Evolutionary conservation across 2,797 vertebrate species (phyloP).

Genomic region (Babyrousa celebensis): DNA sequence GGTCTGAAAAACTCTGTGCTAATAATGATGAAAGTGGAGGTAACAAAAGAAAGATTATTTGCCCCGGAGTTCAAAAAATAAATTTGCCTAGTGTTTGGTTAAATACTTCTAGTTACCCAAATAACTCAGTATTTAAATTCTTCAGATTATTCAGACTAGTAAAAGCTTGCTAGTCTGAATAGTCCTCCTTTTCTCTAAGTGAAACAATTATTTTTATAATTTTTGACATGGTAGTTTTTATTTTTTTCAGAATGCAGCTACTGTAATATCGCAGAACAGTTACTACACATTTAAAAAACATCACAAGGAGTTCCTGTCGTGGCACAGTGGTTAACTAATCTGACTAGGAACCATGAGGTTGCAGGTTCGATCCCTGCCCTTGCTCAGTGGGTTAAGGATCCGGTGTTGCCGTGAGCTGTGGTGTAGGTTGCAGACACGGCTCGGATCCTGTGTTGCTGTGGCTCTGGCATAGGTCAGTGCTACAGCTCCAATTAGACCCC

Average conservation of each 20-base stretch:
- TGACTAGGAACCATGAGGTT: too few species aligned
- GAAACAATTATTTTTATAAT: conserved; percentile 21
- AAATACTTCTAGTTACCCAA: conserved; percentile 43
- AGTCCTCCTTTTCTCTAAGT: background rate
- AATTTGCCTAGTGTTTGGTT: conserved; percentile 44
- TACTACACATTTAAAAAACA: background rate
- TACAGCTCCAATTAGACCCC: too few species aligned
- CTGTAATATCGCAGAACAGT: conserved; percentile 3
- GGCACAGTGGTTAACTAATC: too few species aligned
- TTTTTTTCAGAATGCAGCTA: background rate
- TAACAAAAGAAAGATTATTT: conserved; percentile 40
- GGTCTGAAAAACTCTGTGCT: conserved; percentile 25
- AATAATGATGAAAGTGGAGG: background rate
- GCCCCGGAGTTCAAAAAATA: conserved; percentile 44
- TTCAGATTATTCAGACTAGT: background rate
- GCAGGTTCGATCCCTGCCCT: too few species aligned
- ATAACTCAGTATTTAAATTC: conserved; percentile 42
- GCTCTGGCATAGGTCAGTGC: too few species aligned
- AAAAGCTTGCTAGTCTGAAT: conserved; percentile 34
- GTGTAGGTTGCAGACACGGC: too few species aligned
- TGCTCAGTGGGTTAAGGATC: too few species aligned
- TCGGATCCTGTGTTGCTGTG: too few species aligned
- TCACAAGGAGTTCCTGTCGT: background rate
- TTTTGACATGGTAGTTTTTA: background rate
- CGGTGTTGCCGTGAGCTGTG: too few species aligned